These are phyloP conservation scores for Rhynchonema sp. DNA, from an alignment of 2,888 invertebrate genomes.

Conservation along the genomic window DNA sequence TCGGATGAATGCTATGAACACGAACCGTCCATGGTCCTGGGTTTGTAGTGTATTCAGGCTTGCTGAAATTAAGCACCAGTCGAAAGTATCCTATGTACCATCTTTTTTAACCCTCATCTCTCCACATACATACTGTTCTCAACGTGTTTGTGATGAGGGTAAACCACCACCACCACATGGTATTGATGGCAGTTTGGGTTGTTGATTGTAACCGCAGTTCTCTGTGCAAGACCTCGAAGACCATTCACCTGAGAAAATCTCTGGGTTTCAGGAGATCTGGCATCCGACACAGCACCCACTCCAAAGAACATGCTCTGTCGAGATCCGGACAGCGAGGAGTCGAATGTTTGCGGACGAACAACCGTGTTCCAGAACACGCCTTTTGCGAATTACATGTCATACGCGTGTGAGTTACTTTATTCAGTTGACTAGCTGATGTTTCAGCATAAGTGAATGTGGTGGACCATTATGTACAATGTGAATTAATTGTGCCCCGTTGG, in stretches of 20 bases:
- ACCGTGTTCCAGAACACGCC: constrained; percentile 16
- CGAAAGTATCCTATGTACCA: no score
- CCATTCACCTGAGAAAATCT: not conserved
- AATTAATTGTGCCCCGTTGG: not conserved
- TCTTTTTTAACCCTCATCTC: no score
- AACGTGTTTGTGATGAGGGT: no score
- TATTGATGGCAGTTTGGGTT: no score
- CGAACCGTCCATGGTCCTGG: no score
- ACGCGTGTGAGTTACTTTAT: constrained; percentile 21
- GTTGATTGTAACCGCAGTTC: no score
- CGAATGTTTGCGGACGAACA: constrained; percentile 3
- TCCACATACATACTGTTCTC: no score
- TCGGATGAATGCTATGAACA: constrained; percentile 23
- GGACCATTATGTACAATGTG: not conserved
- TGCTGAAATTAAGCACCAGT: no score
- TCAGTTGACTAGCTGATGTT: no score
- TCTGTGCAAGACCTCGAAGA: no score
- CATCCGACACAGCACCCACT: constrained; percentile 27
- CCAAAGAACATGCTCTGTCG: constrained; percentile 18
- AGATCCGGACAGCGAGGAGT: constrained; percentile 13
- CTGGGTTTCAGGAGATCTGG: constrained; percentile 24
- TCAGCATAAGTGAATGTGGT: not conserved
- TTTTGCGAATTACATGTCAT: constrained; percentile 27
- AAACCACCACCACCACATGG: no score
- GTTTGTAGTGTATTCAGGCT: no score